These are phyloP conservation scores for Drosophila truncata DNA, from an alignment of 1,140 invertebrate genomes.

Conservation along the genomic window DNA sequence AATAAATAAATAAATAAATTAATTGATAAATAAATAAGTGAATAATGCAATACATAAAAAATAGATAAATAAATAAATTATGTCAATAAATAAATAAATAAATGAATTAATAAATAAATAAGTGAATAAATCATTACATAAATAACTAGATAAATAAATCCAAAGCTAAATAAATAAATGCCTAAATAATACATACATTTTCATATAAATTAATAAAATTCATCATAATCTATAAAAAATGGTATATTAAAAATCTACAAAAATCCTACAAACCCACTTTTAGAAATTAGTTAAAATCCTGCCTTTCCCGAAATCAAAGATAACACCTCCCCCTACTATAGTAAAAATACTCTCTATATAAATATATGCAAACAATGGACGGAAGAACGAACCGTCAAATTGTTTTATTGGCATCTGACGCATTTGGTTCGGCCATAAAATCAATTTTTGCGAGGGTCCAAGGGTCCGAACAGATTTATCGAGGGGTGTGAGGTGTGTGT, in stretches of 20 bases:
- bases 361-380: constrained; percentile 48
- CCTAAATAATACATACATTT: neutral
- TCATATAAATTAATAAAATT: neutral
- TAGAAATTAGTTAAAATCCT: neutral
- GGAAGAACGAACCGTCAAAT: constrained; percentile 64
- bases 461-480: neutral
- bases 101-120: too few relatives aligned
- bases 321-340: neutral
- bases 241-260: neutral
- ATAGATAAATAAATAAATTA: too few relatives aligned
- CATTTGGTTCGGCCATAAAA: constrained; percentile 74
- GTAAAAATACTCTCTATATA: neutral
- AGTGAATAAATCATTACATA: neutral
- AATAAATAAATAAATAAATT: too few relatives aligned
- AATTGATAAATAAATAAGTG: too few relatives aligned
- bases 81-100: too few relatives aligned
- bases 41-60: neutral
- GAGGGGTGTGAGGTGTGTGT: constrained; percentile 51
- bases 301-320: neutral
- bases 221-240: too few relatives aligned
- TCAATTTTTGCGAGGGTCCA: constrained; percentile 52
- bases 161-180: neutral
- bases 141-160: neutral
- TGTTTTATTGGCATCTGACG: constrained; percentile 78
- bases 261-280: neutral